These are phyloP conservation scores for Brachionus plicatilis DNA, from an alignment of 1,140 invertebrate species.

Conservation along the genomic window DNA sequence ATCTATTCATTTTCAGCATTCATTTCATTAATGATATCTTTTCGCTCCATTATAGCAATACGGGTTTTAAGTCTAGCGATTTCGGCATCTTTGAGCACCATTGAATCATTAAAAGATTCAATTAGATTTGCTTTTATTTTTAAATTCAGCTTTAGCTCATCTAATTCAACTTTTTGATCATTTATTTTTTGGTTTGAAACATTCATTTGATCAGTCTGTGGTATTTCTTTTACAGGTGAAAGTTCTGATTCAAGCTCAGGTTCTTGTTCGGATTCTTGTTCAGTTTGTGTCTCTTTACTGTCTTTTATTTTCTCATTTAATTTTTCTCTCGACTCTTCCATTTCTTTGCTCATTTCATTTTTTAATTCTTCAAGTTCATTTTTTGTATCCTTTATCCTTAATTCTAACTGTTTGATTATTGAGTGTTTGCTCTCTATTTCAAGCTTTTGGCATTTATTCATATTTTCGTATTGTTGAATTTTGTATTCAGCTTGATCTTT, in stretches of 20 bases:
- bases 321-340: background rate
- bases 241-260: background rate
- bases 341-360: background rate
- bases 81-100: constrained; percentile 36
- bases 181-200: background rate
- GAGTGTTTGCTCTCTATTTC: constrained; percentile 33
- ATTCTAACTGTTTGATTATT: constrained; percentile 32
- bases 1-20: background rate
- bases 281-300: constrained; percentile 13
- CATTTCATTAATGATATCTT: constrained; percentile 24
- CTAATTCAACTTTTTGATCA: background rate
- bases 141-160: background rate
- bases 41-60: constrained; percentile 17
- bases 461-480: constrained; percentile 30
- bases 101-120: constrained; percentile 9
- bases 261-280: background rate
- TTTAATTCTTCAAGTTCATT: constrained; percentile 17
- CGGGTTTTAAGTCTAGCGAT: background rate
- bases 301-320: background rate
- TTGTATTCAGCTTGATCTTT: constrained; percentile 34
- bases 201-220: background rate
- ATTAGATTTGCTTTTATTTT: constrained; percentile 25
- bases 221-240: background rate
- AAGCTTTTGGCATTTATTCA: constrained; percentile 30
- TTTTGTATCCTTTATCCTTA: constrained; percentile 12